Evolutionary conservation across 2,888 invertebrate genomes (phyloP).

Genomic region (Brenthis ino): DNA sequence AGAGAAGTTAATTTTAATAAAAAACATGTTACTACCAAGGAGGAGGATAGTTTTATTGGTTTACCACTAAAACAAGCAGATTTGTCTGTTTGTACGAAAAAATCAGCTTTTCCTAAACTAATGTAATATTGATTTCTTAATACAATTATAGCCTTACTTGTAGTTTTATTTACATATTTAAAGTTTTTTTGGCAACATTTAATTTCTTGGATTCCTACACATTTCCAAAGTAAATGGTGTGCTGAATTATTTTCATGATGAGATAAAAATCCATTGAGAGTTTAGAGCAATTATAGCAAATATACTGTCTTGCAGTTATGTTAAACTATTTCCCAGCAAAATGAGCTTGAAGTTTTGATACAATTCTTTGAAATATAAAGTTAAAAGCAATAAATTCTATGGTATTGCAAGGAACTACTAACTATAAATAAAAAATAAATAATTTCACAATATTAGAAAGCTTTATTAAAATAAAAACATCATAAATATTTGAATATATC

Average conservation of each 20-base stretch:
- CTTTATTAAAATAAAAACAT: conserved; percentile 13
- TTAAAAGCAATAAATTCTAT: conserved; percentile 1
- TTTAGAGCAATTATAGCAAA: too few species aligned
- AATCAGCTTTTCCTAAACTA: conserved; percentile 53
- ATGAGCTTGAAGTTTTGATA: too few species aligned
- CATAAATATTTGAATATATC: neutral
- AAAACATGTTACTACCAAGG: conserved; percentile 44
- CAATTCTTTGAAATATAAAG: too few species aligned
- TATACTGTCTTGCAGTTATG: too few species aligned
- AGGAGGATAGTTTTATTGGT: conserved; percentile 63
- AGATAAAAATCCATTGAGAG: too few species aligned
- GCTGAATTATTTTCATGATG: too few species aligned
- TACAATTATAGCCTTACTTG: neutral
- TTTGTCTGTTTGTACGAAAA: conserved; percentile 64
- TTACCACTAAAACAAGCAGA: conserved; percentile 65
- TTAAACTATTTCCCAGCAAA: too few species aligned
- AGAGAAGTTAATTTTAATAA: conserved; percentile 52
- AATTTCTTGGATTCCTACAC: too few species aligned
- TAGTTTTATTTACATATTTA: neutral
- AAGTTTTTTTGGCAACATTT: too few species aligned
- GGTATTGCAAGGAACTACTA: neutral
- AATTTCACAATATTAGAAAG: neutral
- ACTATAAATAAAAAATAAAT: neutral
- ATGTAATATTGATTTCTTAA: neutral
- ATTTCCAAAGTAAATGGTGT: too few species aligned